These are phyloP conservation scores for Lepidonotus clava DNA, from an alignment of 2,888 invertebrate genomes.

Conservation along the genomic window DNA sequence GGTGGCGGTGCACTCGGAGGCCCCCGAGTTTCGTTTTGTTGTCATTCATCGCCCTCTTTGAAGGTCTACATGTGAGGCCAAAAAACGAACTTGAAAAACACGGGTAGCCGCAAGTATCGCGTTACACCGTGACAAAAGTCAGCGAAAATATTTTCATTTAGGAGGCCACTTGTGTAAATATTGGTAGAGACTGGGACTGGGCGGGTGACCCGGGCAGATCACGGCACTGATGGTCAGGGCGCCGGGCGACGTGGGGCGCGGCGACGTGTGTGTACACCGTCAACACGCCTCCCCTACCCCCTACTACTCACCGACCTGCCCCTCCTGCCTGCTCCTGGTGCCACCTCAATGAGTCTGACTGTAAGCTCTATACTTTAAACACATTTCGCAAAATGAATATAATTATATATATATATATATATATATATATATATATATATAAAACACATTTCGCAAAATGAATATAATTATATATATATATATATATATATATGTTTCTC, in stretches of 20 bases:
- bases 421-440: no score
- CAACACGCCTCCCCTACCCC: no score
- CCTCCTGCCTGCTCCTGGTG: background rate
- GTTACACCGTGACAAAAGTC: constrained; percentile 39
- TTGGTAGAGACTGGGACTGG: constrained; percentile 9
- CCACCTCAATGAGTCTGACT: no score
- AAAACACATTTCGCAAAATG: no score
- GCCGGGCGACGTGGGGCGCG: background rate
- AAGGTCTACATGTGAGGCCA: background rate
- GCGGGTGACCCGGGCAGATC: background rate
- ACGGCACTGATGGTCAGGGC: constrained; percentile 1
- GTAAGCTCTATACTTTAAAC: no score
- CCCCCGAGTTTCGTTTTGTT: background rate
- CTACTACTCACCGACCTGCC: no score
- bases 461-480: no score
- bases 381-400: no score
- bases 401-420: no score
- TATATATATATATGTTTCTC: no score
- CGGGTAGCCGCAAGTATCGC: constrained; percentile 37
- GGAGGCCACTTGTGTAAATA: constrained; percentile 27
- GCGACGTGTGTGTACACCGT: constrained; percentile 16
- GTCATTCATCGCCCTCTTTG: background rate
- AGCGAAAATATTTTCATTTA: constrained; percentile 48
- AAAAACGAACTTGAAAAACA: background rate
- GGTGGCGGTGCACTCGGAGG: background rate